A percentile compares a stretch with the other conserved stretches of the same genome.
Conservation (phyloP, 2,888 invertebrate genomes). For the Carpatolechia fugitivella region DNA sequence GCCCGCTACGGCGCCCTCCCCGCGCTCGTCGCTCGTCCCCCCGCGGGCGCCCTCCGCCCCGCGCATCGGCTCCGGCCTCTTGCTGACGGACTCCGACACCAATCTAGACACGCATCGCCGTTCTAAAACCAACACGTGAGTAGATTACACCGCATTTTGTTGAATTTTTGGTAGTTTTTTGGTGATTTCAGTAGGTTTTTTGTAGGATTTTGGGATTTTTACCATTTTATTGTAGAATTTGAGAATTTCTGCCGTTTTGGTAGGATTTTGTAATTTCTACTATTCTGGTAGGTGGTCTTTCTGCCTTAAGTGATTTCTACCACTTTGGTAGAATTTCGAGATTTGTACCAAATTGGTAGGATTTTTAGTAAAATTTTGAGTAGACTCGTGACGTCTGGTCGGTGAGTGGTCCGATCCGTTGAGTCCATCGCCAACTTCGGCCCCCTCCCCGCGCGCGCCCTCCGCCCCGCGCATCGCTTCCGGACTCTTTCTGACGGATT, state of each 20-base stretch:
- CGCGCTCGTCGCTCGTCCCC: conserved; percentile 25
- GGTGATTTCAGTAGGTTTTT: too few species aligned
- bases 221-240: too few species aligned
- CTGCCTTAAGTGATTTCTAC: too few species aligned
- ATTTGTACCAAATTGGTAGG: not conserved
- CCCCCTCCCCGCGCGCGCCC: not conserved
- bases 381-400: too few species aligned
- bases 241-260: too few species aligned
- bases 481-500: conserved; percentile 40
- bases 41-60: not conserved
- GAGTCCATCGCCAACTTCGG: conserved; percentile 25
- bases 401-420: conserved; percentile 14
- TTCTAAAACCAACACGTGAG: conserved; percentile 58
- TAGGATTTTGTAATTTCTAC: too few species aligned
- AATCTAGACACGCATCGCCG: conserved; percentile 49
- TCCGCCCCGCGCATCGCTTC: not conserved
- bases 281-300: too few species aligned
- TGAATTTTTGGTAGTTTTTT: too few species aligned
- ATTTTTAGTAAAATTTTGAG: too few species aligned
- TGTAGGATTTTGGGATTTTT: too few species aligned
- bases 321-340: not conserved
- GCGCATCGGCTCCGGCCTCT: not conserved
- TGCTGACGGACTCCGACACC: conserved; percentile 56
- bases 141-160: too few species aligned
- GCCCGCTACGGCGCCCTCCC: not conserved